A percentile compares a stretch with the other conserved stretches of the same genome.
Evolutionary conservation across 2,113 vertebrate species (phyloP).

Genomic region (Crypturellus undulatus): DNA sequence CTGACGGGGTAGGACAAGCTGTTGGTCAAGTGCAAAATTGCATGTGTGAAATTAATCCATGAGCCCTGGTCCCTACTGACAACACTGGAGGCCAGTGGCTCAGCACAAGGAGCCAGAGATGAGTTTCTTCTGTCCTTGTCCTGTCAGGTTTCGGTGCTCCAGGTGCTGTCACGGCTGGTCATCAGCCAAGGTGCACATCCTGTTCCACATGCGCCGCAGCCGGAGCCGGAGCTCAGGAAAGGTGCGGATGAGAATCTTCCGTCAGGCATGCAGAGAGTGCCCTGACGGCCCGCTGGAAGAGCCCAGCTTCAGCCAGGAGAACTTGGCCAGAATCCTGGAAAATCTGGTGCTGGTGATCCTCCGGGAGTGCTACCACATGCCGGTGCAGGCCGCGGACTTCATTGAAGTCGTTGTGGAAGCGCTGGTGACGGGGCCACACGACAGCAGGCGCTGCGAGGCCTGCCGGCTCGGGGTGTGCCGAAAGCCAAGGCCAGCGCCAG

Average conservation of each 20-base stretch:
- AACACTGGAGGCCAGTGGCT: accelerated
- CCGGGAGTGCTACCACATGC: constrained; percentile 77
- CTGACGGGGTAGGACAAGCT: background rate
- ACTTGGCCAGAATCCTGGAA: constrained; percentile 78
- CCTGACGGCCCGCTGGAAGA: constrained; percentile 26
- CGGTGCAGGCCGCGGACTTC: background rate
- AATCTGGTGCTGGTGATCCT: constrained; percentile 83
- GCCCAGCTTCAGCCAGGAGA: constrained; percentile 70
- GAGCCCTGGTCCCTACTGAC: background rate
- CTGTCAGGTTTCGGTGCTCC: constrained; percentile 81
- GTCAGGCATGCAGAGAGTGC: constrained; percentile 49
- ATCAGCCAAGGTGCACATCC: constrained; percentile 76
- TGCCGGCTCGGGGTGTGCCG: constrained; percentile 73
- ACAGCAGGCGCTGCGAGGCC: constrained; percentile 77
- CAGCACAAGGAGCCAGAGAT: too few species aligned
- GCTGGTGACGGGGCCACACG: background rate
- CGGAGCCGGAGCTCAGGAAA: too few species aligned
- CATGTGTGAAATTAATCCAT: background rate
- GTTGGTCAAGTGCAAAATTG: background rate
- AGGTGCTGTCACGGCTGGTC: constrained; percentile 78
- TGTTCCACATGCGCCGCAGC: constrained; percentile 69
- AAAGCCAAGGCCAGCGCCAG: accelerated
- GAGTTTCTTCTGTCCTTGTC: background rate
- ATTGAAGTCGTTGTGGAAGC: constrained; percentile 14
- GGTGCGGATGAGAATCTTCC: too few species aligned